These are phyloP conservation scores for Chelonus insularis DNA, from an alignment of 1,140 invertebrate species.

Conservation along the genomic window DNA sequence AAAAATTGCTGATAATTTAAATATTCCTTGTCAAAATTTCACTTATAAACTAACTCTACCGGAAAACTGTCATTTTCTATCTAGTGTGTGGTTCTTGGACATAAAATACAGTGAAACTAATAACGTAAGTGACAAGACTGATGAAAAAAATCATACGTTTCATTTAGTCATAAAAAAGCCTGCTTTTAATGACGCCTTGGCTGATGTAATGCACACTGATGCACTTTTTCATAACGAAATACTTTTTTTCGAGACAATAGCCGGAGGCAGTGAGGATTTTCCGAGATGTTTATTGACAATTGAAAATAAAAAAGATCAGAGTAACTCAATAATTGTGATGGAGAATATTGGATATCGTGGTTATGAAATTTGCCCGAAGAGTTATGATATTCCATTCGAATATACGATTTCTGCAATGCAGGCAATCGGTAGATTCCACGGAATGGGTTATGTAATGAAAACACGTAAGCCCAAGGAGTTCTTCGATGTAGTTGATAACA, in stretches of 20 bases:
- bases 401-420: conserved; percentile 42
- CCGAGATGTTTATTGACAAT: conserved; percentile 31
- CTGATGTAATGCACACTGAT: not conserved
- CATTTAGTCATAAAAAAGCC: conserved; percentile 31
- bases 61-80: conserved; percentile 23
- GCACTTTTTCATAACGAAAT: conserved; percentile 46
- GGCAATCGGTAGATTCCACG: conserved; percentile 53
- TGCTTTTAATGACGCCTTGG: accelerated
- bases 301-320: not conserved
- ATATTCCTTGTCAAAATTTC: not conserved
- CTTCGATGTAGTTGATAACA: conserved; percentile 30
- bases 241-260: conserved; percentile 38
- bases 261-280: not conserved
- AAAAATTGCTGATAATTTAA: not conserved
- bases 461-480: conserved; percentile 38
- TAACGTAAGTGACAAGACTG: not conserved
- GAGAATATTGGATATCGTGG: conserved; percentile 40
- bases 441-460: conserved; percentile 46
- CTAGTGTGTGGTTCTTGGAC: conserved; percentile 29
- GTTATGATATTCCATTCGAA: conserved; percentile 25
- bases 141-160: not conserved
- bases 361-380: conserved; percentile 23
- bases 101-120: conserved; percentile 18
- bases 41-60: conserved; percentile 16
- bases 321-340: conserved; percentile 38